These are phyloP conservation scores for Spizaetus ornatus DNA, from an alignment of 2,113 vertebrate species.

Conservation along the genomic window DNA sequence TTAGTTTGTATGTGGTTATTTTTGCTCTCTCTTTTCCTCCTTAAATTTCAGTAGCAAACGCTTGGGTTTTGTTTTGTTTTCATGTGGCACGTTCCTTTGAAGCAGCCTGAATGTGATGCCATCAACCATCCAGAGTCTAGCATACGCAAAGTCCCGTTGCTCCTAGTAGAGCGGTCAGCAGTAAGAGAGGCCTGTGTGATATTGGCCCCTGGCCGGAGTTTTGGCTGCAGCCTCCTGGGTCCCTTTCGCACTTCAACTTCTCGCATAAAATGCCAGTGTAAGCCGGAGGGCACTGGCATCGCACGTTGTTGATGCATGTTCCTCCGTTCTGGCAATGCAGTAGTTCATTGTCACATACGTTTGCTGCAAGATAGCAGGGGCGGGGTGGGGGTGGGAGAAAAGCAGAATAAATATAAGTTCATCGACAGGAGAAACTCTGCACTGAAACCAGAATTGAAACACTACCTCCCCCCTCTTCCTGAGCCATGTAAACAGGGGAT, in stretches of 20 bases:
- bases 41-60: neutral
- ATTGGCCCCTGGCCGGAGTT: constrained; percentile 60
- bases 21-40: neutral
- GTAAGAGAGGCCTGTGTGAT: neutral
- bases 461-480: neutral
- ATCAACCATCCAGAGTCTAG: neutral
- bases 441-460: neutral
- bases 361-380: constrained; percentile 77
- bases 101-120: constrained; percentile 45
- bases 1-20: constrained; percentile 1
- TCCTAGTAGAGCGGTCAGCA: constrained; percentile 69
- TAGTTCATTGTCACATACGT: constrained; percentile 93
- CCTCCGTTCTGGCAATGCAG: constrained; percentile 96
- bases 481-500: neutral
- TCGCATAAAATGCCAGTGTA: constrained; percentile 91
- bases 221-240: constrained; percentile 79
- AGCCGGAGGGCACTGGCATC: constrained; percentile 83
- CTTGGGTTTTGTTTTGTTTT: neutral
- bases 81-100: constrained; percentile 47
- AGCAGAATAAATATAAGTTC: constrained; percentile 21
- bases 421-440: neutral
- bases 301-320: constrained; percentile 85
- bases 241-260: constrained; percentile 82
- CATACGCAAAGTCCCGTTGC: neutral
- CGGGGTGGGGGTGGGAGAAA: neutral